phyloP scores from a whole-genome alignment of 2,888 invertebrate genomes.

The Panzeria rudis region DNA sequence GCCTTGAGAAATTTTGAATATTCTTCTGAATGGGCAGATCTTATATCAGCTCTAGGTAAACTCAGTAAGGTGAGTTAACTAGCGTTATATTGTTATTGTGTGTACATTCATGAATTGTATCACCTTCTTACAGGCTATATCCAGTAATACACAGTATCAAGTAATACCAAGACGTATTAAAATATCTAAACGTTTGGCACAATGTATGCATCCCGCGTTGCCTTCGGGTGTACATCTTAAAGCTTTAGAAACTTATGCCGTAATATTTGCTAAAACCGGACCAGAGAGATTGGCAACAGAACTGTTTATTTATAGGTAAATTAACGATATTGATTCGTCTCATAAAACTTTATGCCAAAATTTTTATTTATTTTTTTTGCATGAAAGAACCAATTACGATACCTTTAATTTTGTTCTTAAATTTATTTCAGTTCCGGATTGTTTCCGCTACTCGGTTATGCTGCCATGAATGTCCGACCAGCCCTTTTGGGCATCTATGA shows the following conservation, averaged over 20 bases:
- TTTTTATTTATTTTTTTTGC: neutral
- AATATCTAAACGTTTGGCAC: slow-evolving; percentile 94
- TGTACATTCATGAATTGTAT: neutral
- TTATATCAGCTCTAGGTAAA: slow-evolving; percentile 94
- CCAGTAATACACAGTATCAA: slow-evolving; percentile 91
- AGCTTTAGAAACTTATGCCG: slow-evolving; percentile 95
- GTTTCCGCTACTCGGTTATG: slow-evolving; percentile 94
- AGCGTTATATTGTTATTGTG: slow-evolving; percentile 12
- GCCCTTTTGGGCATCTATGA: slow-evolving; percentile 92
- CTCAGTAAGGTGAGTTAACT: slow-evolving; percentile 90
- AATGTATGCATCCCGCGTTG: slow-evolving; percentile 96
- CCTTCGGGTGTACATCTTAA: slow-evolving; percentile 96
- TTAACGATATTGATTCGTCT: neutral
- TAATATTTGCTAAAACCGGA: slow-evolving; percentile 95
- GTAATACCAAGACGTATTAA: slow-evolving; percentile 94
- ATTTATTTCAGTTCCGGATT: slow-evolving; percentile 86
- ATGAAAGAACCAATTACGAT: neutral
- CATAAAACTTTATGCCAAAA: neutral
- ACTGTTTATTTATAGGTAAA: slow-evolving; percentile 91
- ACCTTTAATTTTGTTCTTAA: neutral
- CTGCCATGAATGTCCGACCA: slow-evolving; percentile 95
- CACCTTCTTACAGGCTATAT: slow-evolving; percentile 87
- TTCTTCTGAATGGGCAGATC: slow-evolving; percentile 97
- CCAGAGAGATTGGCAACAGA: slow-evolving; percentile 91
- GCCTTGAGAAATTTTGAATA: slow-evolving; percentile 95